Conservation (phyloP, 2,797 vertebrate species). For the Zenarchopterus dispar region DNA sequence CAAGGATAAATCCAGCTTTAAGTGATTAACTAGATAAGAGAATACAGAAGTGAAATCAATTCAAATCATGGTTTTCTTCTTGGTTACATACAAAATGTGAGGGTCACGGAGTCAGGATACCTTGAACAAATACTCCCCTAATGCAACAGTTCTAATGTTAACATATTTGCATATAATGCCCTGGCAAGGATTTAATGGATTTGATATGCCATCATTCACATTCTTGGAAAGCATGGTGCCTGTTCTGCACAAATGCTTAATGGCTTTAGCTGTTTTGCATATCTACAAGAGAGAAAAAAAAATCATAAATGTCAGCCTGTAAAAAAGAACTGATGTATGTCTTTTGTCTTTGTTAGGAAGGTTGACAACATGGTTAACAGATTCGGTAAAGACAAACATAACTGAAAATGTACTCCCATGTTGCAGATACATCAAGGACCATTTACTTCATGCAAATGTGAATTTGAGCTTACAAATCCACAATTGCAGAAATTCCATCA, state of each 20-base stretch:
- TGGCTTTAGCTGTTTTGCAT: constrained; percentile 74
- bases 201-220: constrained; percentile 70
- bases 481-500: constrained; percentile 79
- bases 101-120: constrained; percentile 56
- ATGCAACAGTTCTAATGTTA: constrained; percentile 59
- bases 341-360: constrained; percentile 50
- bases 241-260: constrained; percentile 75
- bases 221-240: constrained; percentile 69
- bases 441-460: constrained; percentile 80
- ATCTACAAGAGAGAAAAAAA: constrained; percentile 42
- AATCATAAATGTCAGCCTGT: constrained; percentile 70
- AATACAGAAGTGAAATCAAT: constrained; percentile 63
- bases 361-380: constrained; percentile 35
- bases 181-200: constrained; percentile 75
- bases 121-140: constrained; percentile 38
- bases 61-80: constrained; percentile 52
- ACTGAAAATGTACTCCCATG: constrained; percentile 44
- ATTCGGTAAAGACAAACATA: constrained; percentile 42
- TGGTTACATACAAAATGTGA: constrained; percentile 55
- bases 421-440: constrained; percentile 66
- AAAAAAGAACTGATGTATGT: constrained; percentile 53
- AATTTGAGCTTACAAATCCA: constrained; percentile 71
- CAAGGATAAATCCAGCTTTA: constrained; percentile 66
- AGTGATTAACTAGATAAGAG: constrained; percentile 76
- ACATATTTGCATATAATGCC: constrained; percentile 74